A percentile compares a stretch with the other conserved stretches of the same genome.
Evolutionary conservation across 2,113 vertebrate species (phyloP).

Genomic region (Alexandromys fortis): DNA sequence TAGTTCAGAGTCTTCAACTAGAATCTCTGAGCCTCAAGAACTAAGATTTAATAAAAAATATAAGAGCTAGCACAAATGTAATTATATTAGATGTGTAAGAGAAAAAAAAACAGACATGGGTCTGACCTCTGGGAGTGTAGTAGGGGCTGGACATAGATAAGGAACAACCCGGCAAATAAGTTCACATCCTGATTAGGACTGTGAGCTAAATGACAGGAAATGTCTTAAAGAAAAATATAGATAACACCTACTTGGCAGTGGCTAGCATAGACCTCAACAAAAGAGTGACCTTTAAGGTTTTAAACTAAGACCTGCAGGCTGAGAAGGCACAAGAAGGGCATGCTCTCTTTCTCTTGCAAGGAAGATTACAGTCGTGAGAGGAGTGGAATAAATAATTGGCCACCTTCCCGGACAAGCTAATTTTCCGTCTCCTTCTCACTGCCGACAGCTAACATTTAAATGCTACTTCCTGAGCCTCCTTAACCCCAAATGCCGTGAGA

Average conservation of each 20-base stretch:
- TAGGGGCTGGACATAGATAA: conserved; percentile 23
- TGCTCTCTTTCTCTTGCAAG: not conserved
- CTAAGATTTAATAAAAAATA: conserved; percentile 30
- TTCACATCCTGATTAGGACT: conserved; percentile 49
- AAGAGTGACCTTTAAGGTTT: conserved; percentile 5
- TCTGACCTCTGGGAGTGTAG: conserved; percentile 7
- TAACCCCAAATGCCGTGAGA: not conserved
- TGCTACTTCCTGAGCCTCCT: not conserved
- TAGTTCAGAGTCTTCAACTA: conserved; percentile 59
- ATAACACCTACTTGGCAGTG: not conserved
- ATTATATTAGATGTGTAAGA: not conserved
- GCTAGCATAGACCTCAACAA: not conserved
- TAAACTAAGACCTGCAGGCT: not conserved
- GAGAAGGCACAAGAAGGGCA: conserved; percentile 10
- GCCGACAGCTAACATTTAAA: not conserved
- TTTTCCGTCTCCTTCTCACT: not conserved
- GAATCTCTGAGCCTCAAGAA: not conserved
- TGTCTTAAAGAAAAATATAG: conserved; percentile 46
- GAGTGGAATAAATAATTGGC: not conserved
- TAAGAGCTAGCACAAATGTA: conserved; percentile 18
- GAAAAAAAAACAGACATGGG: not conserved
- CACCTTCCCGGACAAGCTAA: not conserved
- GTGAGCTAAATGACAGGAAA: conserved; percentile 65
- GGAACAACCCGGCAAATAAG: conserved; percentile 30
- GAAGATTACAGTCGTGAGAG: not conserved